These are phyloP conservation scores for Indicator maculatus DNA, from an alignment of 2,113 vertebrate genomes.

Conservation along the genomic window DNA sequence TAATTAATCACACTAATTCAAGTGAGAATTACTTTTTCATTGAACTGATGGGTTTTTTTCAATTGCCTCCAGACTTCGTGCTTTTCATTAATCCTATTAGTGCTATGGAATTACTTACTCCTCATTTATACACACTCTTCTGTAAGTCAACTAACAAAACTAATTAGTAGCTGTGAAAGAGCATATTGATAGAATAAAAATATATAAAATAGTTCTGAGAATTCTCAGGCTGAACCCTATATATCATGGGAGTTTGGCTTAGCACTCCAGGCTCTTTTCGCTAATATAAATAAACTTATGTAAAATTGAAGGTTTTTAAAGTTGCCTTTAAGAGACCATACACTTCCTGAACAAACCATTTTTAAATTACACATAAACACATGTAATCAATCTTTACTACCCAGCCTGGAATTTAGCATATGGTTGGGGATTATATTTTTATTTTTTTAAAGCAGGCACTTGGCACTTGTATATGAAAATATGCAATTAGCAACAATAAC, in stretches of 20 bases:
- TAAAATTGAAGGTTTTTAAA: slow-evolving; percentile 74
- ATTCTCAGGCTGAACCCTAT: slow-evolving; percentile 68
- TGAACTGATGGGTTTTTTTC: slow-evolving; percentile 48
- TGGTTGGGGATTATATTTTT: neutral
- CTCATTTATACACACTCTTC: slow-evolving; percentile 66
- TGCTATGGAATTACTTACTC: slow-evolving; percentile 56
- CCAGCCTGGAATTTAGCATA: slow-evolving; percentile 46
- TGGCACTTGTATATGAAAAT: slow-evolving; percentile 37
- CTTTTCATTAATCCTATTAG: slow-evolving; percentile 69
- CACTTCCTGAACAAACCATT: slow-evolving; percentile 74
- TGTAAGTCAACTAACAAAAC: slow-evolving; percentile 74
- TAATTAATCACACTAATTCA: slow-evolving; percentile 66
- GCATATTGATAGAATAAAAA: slow-evolving; percentile 73
- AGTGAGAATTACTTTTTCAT: slow-evolving; percentile 61
- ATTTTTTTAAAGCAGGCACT: slow-evolving; percentile 2
- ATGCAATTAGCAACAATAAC: neutral
- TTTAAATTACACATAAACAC: slow-evolving; percentile 76
- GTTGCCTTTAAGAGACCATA: slow-evolving; percentile 73
- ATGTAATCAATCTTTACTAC: slow-evolving; percentile 72
- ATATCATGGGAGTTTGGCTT: slow-evolving; percentile 55
- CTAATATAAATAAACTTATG: slow-evolving; percentile 72
- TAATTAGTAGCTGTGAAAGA: slow-evolving; percentile 78
- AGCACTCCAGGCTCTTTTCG: slow-evolving; percentile 14
- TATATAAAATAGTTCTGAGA: slow-evolving; percentile 68
- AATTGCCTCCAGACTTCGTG: slow-evolving; percentile 52